Percentiles rank a stretch among this genome's conserved stretches.
phyloP scores from a whole-genome alignment of 2,888 invertebrate genomes.

The Lycaena phlaeas region DNA sequence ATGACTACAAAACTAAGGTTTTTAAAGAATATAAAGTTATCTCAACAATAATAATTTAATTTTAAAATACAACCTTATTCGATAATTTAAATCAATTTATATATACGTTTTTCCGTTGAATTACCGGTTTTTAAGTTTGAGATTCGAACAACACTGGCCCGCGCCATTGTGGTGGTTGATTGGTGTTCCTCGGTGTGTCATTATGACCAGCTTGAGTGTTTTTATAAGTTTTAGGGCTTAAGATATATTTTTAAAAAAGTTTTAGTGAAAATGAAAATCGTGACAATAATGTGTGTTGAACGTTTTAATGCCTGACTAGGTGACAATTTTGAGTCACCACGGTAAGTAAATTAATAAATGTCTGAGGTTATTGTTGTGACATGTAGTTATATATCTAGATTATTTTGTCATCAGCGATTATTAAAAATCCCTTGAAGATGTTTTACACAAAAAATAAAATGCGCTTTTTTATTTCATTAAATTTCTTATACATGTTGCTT shows the following conservation, averaged over 20 bases:
- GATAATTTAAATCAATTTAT: not conserved
- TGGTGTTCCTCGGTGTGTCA: conserved; percentile 47
- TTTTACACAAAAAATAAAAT: not conserved
- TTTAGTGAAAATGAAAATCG: conserved; percentile 48
- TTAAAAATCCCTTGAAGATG: conserved; percentile 19
- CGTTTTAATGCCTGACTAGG: conserved; percentile 60
- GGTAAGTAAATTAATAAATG: conserved; percentile 61
- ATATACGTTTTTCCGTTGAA: conserved; percentile 9
- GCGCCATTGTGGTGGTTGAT: conserved; percentile 55
- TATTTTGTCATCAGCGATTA: conserved; percentile 44
- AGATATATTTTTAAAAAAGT: conserved; percentile 57
- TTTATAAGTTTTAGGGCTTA: conserved; percentile 45
- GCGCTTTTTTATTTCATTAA: too few species aligned
- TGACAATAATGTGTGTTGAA: conserved; percentile 71
- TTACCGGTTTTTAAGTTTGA: conserved; percentile 29
- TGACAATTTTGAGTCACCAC: conserved; percentile 60
- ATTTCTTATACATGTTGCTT: not conserved
- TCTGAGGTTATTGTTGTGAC: conserved; percentile 70
- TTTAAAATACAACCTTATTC: too few species aligned
- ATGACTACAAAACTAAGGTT: too few species aligned
- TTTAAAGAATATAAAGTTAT: too few species aligned
- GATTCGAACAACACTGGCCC: conserved; percentile 39
- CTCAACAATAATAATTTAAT: too few species aligned
- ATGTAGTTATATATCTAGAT: conserved; percentile 43
- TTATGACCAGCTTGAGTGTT: conserved; percentile 43